These are phyloP conservation scores for Drosophila guanche DNA, from an alignment of 1,140 invertebrate genomes.

Conservation along the genomic window DNA sequence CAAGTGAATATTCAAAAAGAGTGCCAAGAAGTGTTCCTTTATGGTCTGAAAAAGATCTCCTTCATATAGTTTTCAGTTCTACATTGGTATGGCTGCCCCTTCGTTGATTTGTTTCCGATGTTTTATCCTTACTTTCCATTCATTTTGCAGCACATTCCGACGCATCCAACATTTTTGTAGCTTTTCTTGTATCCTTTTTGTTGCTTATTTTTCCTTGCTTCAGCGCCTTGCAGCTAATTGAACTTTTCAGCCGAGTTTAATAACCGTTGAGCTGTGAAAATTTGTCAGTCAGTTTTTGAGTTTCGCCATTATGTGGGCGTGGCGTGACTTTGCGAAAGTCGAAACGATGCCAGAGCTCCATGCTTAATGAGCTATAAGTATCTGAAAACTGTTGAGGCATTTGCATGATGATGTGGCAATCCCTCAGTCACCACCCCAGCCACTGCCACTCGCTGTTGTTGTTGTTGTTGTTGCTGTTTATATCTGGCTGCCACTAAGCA, in stretches of 20 bases:
- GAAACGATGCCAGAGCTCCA: constrained; percentile 23
- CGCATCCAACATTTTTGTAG: too few species aligned
- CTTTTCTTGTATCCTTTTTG: too few species aligned
- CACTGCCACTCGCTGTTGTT: neutral
- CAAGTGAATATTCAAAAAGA: too few species aligned
- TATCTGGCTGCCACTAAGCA: constrained; percentile 59
- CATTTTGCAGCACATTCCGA: too few species aligned
- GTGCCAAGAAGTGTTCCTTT: too few species aligned
- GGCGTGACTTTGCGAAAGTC: constrained; percentile 54
- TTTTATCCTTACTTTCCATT: too few species aligned
- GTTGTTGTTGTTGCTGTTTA: constrained; percentile 27
- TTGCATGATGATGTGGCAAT: constrained; percentile 47
- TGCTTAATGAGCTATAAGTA: constrained; percentile 80
- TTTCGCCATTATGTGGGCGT: constrained; percentile 59
- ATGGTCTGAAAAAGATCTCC: too few species aligned
- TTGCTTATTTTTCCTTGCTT: neutral
- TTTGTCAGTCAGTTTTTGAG: constrained; percentile 58
- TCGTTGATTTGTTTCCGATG: too few species aligned
- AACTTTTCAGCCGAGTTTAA: constrained; percentile 51
- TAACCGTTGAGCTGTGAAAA: constrained; percentile 58
- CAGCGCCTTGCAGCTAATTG: constrained; percentile 38
- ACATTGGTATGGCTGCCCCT: too few species aligned
- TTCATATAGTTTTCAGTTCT: too few species aligned
- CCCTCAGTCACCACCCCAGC: constrained; percentile 8
- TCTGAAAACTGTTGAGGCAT: constrained; percentile 57